Conservation (phyloP, 2,113 vertebrate species). For the Glaucidium brasilianum region DNA sequence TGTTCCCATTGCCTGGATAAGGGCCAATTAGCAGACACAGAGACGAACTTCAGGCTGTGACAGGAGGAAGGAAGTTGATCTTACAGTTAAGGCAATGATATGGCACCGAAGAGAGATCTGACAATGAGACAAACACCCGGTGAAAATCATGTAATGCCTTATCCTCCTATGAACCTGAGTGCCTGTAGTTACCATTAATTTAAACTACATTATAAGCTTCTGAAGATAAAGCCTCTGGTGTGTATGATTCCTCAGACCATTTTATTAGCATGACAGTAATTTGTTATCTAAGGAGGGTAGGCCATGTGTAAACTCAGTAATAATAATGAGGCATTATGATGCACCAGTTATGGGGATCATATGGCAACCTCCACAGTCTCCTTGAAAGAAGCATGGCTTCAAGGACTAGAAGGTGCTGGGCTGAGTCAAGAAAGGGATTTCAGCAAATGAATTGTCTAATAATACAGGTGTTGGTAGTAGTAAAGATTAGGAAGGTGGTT, state of each 20-base stretch:
- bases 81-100: background rate
- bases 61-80: background rate
- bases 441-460: too few species aligned
- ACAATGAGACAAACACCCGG: background rate
- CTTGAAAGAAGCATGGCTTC: background rate
- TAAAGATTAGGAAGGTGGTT: background rate
- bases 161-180: background rate
- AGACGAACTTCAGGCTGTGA: background rate
- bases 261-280: background rate
- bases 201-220: background rate
- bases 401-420: background rate
- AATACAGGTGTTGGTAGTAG: background rate
- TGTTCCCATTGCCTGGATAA: background rate
- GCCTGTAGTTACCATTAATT: background rate
- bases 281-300: background rate
- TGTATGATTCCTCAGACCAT: background rate
- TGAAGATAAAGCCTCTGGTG: background rate
- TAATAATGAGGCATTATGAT: background rate
- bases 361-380: background rate
- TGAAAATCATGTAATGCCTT: background rate
- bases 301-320: background rate
- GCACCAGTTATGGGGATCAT: background rate
- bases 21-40: background rate
- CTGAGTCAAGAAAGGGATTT: background rate
- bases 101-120: background rate